phyloP scores from a whole-genome alignment of 2,888 invertebrate species.

The Morpho helenor region DNA sequence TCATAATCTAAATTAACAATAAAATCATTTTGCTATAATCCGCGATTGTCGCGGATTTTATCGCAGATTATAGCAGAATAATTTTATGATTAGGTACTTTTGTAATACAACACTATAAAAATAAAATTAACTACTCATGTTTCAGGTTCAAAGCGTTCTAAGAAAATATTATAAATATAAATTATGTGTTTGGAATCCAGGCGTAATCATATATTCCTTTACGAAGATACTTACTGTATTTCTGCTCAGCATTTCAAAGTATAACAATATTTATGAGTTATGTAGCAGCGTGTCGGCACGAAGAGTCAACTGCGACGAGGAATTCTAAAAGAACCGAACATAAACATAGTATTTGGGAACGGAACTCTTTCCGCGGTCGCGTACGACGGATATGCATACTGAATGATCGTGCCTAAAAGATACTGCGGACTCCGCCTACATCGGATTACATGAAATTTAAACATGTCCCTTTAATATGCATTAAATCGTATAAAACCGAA shows the following conservation, averaged over 20 bases:
- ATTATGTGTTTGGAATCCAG: constrained; percentile 6
- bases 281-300: constrained; percentile 65
- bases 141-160: constrained; percentile 3
- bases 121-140: background rate
- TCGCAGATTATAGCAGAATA: no score
- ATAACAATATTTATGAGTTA: constrained; percentile 53
- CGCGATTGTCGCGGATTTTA: no score
- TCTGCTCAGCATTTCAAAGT: constrained; percentile 26
- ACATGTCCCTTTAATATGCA: constrained; percentile 70
- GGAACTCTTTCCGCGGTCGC: constrained; percentile 74
- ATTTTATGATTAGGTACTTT: background rate
- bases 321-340: constrained; percentile 74
- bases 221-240: constrained; percentile 4
- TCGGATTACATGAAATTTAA: constrained; percentile 72
- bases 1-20: no score
- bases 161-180: constrained; percentile 1
- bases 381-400: constrained; percentile 77
- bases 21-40: no score
- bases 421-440: constrained; percentile 75
- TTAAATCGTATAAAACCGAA: constrained; percentile 54
- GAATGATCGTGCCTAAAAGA: constrained; percentile 78
- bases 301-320: constrained; percentile 68
- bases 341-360: constrained; percentile 75
- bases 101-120: background rate
- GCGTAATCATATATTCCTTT: constrained; percentile 7